Evolutionary conservation across 1,140 invertebrate species (phyloP).

Genomic region (Scaptomyza hsui): DNA sequence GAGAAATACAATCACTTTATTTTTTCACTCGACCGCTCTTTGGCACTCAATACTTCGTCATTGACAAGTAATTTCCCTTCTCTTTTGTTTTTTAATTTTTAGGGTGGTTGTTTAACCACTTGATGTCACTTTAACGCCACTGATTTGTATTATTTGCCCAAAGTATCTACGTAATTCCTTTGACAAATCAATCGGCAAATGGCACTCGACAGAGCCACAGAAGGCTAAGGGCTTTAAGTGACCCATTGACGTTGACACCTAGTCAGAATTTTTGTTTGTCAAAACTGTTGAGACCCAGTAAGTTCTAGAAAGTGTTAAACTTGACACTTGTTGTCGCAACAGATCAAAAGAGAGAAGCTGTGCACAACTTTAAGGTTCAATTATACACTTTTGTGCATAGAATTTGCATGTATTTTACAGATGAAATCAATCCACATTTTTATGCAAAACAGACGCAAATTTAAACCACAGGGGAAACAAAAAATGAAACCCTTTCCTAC

Average conservation of each 20-base stretch:
- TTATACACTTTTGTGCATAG: neutral
- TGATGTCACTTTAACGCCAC: constrained; percentile 68
- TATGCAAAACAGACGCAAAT: constrained; percentile 10
- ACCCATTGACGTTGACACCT: constrained; percentile 52
- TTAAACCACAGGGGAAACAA: constrained; percentile 6
- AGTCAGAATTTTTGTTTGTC: constrained; percentile 41
- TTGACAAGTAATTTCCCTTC: constrained; percentile 28
- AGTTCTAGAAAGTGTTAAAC: constrained; percentile 26
- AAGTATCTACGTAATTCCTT: constrained; percentile 72
- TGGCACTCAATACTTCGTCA: constrained; percentile 3
- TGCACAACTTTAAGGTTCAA: constrained; percentile 14
- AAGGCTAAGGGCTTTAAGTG: constrained; percentile 55
- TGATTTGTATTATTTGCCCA: constrained; percentile 65
- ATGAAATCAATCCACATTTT: constrained; percentile 15
- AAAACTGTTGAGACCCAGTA: constrained; percentile 26
- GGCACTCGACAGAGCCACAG: constrained; percentile 42
- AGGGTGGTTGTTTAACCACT: constrained; percentile 59
- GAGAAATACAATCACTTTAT: constrained; percentile 7
- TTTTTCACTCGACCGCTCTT: constrained; percentile 18
- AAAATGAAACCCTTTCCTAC: constrained; percentile 1
- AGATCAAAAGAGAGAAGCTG: constrained; percentile 67
- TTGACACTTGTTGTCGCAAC: constrained; percentile 56
- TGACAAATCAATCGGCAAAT: constrained; percentile 73
- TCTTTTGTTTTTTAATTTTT: constrained; percentile 20
- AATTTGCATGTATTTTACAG: neutral